Evolutionary conservation across 1,140 invertebrate genomes (phyloP), one percentile per base, ranked within the genome.

Genomic region (Piezodorus guildinii): DNA sequence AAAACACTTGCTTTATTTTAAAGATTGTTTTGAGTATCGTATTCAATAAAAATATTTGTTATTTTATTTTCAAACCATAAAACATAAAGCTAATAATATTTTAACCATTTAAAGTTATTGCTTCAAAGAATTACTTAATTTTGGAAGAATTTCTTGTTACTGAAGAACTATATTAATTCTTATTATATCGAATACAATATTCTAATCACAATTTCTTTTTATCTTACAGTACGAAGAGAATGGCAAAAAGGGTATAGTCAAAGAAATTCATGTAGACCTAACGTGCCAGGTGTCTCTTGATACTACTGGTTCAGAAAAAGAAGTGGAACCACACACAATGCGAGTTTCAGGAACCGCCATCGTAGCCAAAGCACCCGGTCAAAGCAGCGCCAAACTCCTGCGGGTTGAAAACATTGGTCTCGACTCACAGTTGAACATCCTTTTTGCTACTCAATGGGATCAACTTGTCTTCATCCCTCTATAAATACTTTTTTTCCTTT

Each of bases 371-470:
- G 76, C 78, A 23, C 77, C 80, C 0, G n/a, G 74, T 14, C 70
- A n/a, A 14, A n/a, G 16, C 15, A 70, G 71, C 56, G 81, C 83
- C 2, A 75, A 76, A 54, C 72, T 85, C 0, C 70, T 81, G 12
- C 77, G 78, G 69, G 78, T 86, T 9, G 81, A 80, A 70, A 81
- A 83, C 68, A 80, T 85, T 44, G 84, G 83, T 69, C 72, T 86
- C 49, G 82, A 84, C 68, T 84, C 83, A 0, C 81, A 84, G 69
- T 71, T 85, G 23, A 83, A 83, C 70, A 71, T 83, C 60, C 70
- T 85, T 23, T 85, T 84, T 70, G 77, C 79, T 1, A 78, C 79
- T 69, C 81, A 80, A 67, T 77, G 82, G 66, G 79, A 79, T 25
- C 78, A 83, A 72, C 74, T 85, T n/a, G 79, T 77, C 27, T 83